Base-by-base conservation (phyloP, 1,140 invertebrate species). In the Thaumatotibia leucotreta region DNA sequence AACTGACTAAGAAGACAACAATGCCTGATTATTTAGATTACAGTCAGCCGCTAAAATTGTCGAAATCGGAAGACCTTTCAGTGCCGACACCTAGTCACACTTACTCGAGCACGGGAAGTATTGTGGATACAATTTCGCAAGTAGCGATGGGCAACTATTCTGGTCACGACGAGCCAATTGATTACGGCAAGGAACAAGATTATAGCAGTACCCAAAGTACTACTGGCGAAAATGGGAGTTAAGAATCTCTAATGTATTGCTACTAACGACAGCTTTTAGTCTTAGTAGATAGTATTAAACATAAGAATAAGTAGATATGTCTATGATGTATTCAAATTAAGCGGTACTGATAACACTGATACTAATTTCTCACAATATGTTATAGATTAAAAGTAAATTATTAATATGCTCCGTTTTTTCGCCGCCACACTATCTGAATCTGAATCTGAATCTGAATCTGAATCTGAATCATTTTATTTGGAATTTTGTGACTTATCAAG, bases 1-100 rank as follows among this genome's bases (percentile, higher is more conserved):
- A 92, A 68, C 70, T 91, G 61, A 92, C 89, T 0, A 92, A 91
- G 65, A 92, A 92, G 70, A 91, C 90, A 0, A 91, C 89, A 6
- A 85, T 91, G 78, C 83, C 89, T 0, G 91, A 92, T 69, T 92
- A 91, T 68, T 75, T 83, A 0, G 89, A 92, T 70, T 86, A 85
- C 64, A 85, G 80, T 64, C 84, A 90, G 66, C 79, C 83, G 8
- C 64, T 87, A n/a, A 92, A 91, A 68, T 68, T 91, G 39, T 70
- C 83, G 0, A 90, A 91, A 31, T 50, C 76, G 9, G 91, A 92
- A 39, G 89, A 91, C 61, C 65, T 83, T 4, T 69, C 77, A 8
- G 66, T 85, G 58, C 79, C 88, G 23, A 69, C 81, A 5, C 83
- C 87, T 17, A 82, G 83, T 52, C 87, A 89, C 66, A 79, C 86